Evolutionary conservation across 2,888 invertebrate genomes (phyloP).

Genomic region (Crematogaster levior): DNA sequence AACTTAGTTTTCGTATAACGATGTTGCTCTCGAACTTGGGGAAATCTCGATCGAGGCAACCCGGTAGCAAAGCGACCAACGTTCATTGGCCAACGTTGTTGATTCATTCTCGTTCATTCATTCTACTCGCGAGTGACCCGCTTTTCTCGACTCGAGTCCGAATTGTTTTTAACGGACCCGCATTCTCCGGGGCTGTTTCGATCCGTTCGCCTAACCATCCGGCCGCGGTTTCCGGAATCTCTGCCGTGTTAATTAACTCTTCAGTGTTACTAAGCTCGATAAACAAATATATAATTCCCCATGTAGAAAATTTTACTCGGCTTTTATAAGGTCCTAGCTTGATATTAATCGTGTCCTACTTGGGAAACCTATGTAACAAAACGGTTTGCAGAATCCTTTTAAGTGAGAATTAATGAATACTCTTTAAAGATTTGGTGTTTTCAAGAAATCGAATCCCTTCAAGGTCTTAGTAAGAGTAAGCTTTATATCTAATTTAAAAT

Average conservation of each 20-base stretch:
- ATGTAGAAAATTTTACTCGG: no score
- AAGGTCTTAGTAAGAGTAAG: no score
- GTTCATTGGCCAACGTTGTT: conserved; percentile 31
- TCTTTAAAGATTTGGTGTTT: no score
- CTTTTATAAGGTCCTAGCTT: no score
- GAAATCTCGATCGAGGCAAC: conserved; percentile 53
- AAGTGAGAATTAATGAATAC: no score
- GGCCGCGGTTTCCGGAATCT: conserved; percentile 33
- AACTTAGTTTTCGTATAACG: conserved; percentile 22
- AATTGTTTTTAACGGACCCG: conserved; percentile 71
- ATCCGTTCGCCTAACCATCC: conserved; percentile 36
- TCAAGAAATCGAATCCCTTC: no score
- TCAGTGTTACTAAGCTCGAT: not conserved
- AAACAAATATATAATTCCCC: no score
- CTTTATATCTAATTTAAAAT: no score
- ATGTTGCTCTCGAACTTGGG: conserved; percentile 12
- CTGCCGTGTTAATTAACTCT: conserved; percentile 2
- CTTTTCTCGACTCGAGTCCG: conserved; percentile 67
- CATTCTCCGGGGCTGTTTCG: conserved; percentile 57
- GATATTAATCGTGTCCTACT: no score
- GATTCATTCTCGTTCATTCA: conserved; percentile 57
- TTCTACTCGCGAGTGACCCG: conserved; percentile 69
- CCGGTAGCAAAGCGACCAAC: conserved; percentile 32
- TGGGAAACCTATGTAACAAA: no score
- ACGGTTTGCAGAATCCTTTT: no score